Conservation (phyloP, 2,113 vertebrate species). For the Mirza zaza region DNA sequence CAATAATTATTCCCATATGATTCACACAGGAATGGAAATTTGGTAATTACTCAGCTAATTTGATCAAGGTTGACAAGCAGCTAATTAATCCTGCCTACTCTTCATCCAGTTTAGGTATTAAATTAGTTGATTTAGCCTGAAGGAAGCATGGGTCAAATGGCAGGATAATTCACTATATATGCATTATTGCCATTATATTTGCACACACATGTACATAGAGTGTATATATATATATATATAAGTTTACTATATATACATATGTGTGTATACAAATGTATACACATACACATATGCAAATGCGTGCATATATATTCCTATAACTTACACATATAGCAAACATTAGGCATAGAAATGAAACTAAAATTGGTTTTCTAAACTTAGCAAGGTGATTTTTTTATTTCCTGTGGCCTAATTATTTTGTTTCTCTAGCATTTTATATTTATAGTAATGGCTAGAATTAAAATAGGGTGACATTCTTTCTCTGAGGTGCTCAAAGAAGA, state of each 20-base stretch:
- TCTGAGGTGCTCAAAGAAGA: not conserved
- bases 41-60: constrained; percentile 63
- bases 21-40: constrained; percentile 67
- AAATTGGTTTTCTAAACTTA: constrained; percentile 49
- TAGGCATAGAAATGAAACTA: constrained; percentile 33
- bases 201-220: not conserved
- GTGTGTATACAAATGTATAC: not conserved
- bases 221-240: not conserved
- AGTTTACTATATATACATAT: not conserved
- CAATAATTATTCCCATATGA: constrained; percentile 59
- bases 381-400: constrained; percentile 5
- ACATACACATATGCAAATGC: not conserved
- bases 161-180: not conserved
- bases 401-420: constrained; percentile 37
- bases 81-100: constrained; percentile 66
- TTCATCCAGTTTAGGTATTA: constrained; percentile 35
- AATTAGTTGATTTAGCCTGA: constrained; percentile 52
- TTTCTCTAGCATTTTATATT: constrained; percentile 43
- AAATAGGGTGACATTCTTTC: not conserved
- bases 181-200: not conserved
- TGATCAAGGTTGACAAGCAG: constrained; percentile 62
- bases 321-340: not conserved
- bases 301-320: not conserved
- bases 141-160: constrained; percentile 25
- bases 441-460: constrained; percentile 26